Evolutionary conservation across 1,140 invertebrate genomes (phyloP).

Genomic region (Bemisia tabaci): DNA sequence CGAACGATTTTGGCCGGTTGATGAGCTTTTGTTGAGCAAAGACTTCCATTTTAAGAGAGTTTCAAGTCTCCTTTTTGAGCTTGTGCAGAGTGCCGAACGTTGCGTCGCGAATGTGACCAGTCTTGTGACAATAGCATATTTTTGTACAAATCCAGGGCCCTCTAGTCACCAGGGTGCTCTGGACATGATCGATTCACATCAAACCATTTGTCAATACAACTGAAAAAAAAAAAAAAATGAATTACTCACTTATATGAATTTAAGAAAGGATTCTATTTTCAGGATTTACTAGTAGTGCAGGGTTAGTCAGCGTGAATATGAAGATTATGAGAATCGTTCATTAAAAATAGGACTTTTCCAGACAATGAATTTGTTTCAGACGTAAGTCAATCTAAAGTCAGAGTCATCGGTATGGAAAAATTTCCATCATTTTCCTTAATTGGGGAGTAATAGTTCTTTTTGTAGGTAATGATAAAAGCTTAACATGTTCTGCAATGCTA

Average conservation of each 20-base stretch:
- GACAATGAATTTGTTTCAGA: neutral
- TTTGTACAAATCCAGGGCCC: neutral
- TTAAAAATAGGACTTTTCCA: neutral
- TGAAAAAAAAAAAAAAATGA: slow-evolving; percentile 37
- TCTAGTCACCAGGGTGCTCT: slow-evolving; percentile 83
- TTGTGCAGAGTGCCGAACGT: too few relatives aligned
- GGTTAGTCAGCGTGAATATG: neutral
- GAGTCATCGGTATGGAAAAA: too few relatives aligned
- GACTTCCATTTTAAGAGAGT: too few relatives aligned
- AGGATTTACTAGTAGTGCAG: neutral
- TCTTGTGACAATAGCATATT: neutral
- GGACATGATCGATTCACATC: slow-evolving; percentile 93
- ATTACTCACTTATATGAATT: neutral
- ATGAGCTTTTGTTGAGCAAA: too few relatives aligned
- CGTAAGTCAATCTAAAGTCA: too few relatives aligned
- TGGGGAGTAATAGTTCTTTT: too few relatives aligned
- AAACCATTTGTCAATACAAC: slow-evolving; percentile 95
- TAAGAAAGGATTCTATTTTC: neutral
- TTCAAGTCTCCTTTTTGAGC: too few relatives aligned
- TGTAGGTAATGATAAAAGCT: slow-evolving; percentile 14
- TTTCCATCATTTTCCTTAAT: too few relatives aligned
- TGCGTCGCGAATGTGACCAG: too few relatives aligned
- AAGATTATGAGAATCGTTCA: neutral
- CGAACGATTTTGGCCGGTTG: too few relatives aligned
- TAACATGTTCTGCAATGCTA: too few relatives aligned